Evolutionary conservation across 2,888 invertebrate genomes (phyloP), one percentile per base, ranked within the genome.

Genomic region (Heliothis peltigera): DNA sequence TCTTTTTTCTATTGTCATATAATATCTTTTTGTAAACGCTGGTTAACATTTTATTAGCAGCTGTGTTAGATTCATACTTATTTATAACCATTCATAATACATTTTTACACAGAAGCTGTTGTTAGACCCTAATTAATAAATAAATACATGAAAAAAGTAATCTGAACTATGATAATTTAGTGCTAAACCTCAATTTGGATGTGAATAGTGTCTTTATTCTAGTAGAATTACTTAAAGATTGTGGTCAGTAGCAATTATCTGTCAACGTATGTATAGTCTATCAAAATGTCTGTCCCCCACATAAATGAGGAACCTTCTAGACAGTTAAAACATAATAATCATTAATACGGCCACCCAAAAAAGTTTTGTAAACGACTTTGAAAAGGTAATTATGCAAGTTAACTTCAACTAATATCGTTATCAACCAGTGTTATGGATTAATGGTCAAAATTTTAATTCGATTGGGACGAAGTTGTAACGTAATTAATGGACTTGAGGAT

Each of bases 311-410:
- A 60, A 64, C 61, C 57, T 51, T 68, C 62, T 52, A 61, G 51
- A 28, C 75, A 80, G 75, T 80, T 78, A 75, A 71, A 80, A 71
- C 51, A 64, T 69, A 71, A 75, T 80, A 69, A 78, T 61, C 66
- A 64, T 61, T 62, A 76, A 72, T 72, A 63, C 49, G 60, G 46
- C 53, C 18, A 48, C 49, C 60, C 48, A 54, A 49, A 60, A 71
- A 66, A 75, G 25, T 79, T 71, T 73, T 19, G 42, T 15, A 21
- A 53, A 55, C 53, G 49, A 70, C 65, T 74, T 74, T 19, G 32
- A 43, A n/a, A 63, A 56, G 56, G 66, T 80, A 79, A 80, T 79
- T 78, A 77, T 71, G 52, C 51, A 62, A 80, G 60, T 77, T 67
- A 52, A 61, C 48, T 78, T 69, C 52, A 70, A 79, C 66, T 74